phyloP scores from a whole-genome alignment of 2,888 invertebrate genomes.

The Hipparchia semele region DNA sequence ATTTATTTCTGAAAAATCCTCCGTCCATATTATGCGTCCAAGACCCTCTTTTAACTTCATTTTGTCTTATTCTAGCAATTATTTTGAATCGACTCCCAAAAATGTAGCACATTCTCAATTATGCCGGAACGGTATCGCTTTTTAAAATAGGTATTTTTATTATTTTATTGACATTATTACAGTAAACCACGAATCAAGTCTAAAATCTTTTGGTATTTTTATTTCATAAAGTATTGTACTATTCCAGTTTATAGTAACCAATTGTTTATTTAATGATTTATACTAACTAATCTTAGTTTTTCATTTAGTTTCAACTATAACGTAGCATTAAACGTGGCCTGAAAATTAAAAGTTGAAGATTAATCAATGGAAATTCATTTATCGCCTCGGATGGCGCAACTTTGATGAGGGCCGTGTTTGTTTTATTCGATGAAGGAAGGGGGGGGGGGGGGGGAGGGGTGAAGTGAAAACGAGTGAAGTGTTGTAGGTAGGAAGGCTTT shows the following conservation, averaged over 20 bases:
- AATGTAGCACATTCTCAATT: too few relatives aligned
- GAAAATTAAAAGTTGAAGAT: slow-evolving; percentile 30
- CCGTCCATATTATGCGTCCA: too few relatives aligned
- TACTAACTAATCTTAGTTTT: not conserved
- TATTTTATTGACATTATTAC: too few relatives aligned
- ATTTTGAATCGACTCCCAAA: too few relatives aligned
- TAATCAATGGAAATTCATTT: slow-evolving; percentile 38
- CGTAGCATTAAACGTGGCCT: slow-evolving; percentile 8
- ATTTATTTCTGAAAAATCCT: too few relatives aligned
- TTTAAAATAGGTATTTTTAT: too few relatives aligned
- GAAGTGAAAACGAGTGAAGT: slow-evolving; percentile 15
- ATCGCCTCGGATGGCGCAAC: slow-evolving; percentile 28
- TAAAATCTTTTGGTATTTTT: too few relatives aligned
- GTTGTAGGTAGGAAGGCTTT: slow-evolving; percentile 25
- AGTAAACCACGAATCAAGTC: too few relatives aligned
- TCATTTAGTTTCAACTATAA: slow-evolving; percentile 3
- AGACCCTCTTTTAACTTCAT: too few relatives aligned
- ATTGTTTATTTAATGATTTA: not conserved
- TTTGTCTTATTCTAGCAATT: too few relatives aligned
- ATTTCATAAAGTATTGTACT: not conserved
- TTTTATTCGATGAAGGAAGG: slow-evolving; percentile 14
- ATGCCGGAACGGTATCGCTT: too few relatives aligned
- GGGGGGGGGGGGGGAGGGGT: not conserved
- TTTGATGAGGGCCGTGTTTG: slow-evolving; percentile 29
- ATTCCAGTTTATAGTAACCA: not conserved